Percentiles rank a stretch among this genome's conserved stretches.
Conservation (phyloP, 2,888 invertebrate genomes). For the Didymodactylos carnosus region DNA sequence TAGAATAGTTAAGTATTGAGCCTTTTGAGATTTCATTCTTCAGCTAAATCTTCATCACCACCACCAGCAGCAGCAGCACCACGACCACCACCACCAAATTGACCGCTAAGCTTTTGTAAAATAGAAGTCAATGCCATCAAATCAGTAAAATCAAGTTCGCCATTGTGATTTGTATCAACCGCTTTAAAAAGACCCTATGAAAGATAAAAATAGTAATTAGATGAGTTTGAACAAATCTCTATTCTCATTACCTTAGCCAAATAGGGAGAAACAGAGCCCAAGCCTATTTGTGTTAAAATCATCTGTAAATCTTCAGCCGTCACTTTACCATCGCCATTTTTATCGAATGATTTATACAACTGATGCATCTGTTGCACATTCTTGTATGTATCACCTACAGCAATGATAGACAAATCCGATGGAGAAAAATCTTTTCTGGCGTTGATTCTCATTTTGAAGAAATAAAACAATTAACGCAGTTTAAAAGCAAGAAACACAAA, state of each 20-base stretch:
- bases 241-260: neutral
- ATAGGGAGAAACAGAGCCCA: neutral
- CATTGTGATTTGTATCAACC: neutral
- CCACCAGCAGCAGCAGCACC: too few species aligned
- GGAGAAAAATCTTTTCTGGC: too few species aligned
- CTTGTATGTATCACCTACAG: neutral
- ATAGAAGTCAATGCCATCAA: neutral
- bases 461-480: too few species aligned
- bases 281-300: neutral
- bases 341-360: neutral
- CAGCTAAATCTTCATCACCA: too few species aligned
- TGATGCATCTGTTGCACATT: neutral
- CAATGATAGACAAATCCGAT: too few species aligned
- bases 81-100: neutral
- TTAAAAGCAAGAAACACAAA: too few species aligned
- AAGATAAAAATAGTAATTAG: neutral
- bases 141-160: neutral
- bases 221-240: too few species aligned
- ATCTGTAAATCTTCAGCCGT: neutral
- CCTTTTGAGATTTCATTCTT: too few species aligned
- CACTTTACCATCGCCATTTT: neutral
- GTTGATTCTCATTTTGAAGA: too few species aligned
- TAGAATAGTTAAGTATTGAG: too few species aligned
- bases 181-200: neutral
- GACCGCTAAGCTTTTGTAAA: neutral